phyloP scores from a whole-genome alignment of 2,888 invertebrate genomes.

The Aleiodes leptofemur region DNA sequence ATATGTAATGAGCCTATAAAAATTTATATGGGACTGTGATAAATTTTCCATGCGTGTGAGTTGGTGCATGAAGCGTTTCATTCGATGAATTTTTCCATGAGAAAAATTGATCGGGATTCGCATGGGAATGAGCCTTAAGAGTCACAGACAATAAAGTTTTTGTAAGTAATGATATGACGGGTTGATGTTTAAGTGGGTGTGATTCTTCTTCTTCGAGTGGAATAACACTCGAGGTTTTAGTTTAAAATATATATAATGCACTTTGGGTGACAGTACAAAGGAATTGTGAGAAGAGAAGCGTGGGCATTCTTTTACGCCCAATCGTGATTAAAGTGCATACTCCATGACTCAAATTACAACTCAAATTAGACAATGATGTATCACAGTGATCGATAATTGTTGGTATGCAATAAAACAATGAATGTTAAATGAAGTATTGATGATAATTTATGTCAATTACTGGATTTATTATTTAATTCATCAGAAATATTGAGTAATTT shows the following conservation, averaged over 20 bases:
- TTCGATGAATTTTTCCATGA: conserved; percentile 6
- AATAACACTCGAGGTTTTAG: conserved; percentile 7
- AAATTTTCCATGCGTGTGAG: conserved; percentile 14
- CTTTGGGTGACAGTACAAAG: conserved; percentile 56
- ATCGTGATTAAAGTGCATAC: conserved; percentile 29
- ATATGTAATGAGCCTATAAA: conserved; percentile 19
- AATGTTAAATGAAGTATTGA: background rate
- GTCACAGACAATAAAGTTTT: conserved; percentile 19
- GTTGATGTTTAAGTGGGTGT: conserved; percentile 49
- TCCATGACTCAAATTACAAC: conserved; percentile 12
- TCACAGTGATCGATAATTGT: conserved; percentile 19
- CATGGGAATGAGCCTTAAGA: conserved; percentile 13
- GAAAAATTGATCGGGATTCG: conserved; percentile 16
- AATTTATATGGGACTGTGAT: background rate
- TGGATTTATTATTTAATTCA: background rate
- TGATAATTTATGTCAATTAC: background rate
- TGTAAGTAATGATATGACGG: conserved; percentile 26
- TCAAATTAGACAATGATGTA: conserved; percentile 34
- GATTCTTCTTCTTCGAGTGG: conserved; percentile 51
- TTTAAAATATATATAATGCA: too few species aligned
- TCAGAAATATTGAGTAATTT: background rate
- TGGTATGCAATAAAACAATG: background rate
- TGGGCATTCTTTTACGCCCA: conserved; percentile 48
- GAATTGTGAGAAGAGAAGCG: conserved; percentile 55
- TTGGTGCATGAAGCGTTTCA: conserved; percentile 12